Percentiles rank a stretch among this genome's conserved stretches.
These are phyloP conservation scores for Trilocha varians DNA, from an alignment of 2,888 invertebrate genomes.

Conservation along the genomic window DNA sequence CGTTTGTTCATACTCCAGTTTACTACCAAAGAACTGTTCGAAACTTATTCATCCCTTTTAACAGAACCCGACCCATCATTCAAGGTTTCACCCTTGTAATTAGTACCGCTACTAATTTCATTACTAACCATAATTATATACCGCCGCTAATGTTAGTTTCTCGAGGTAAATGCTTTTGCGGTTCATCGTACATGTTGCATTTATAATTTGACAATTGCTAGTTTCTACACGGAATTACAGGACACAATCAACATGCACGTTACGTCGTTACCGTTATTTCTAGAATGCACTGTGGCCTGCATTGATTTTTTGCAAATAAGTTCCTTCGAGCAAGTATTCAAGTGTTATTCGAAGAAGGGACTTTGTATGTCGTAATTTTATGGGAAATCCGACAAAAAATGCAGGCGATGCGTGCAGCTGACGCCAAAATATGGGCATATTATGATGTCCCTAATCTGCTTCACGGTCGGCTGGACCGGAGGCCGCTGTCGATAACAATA, in stretches of 20 bases:
- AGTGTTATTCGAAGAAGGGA: too few species aligned
- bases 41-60: constrained; percentile 55
- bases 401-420: constrained; percentile 65
- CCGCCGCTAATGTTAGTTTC: neutral
- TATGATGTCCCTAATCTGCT: constrained; percentile 72
- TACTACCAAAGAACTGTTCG: constrained; percentile 50
- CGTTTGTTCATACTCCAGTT: constrained; percentile 33
- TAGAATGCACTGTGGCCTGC: too few species aligned
- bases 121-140: constrained; percentile 3
- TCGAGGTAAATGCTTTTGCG: neutral
- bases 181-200: neutral
- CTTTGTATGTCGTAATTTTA: neutral
- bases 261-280: too few species aligned
- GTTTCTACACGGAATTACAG: too few species aligned
- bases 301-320: too few species aligned
- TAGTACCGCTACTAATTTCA: constrained; percentile 42
- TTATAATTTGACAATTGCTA: too few species aligned
- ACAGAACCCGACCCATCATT: constrained; percentile 31
- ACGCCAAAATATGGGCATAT: constrained; percentile 65
- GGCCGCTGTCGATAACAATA: constrained; percentile 68
- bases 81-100: constrained; percentile 51
- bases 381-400: constrained; percentile 14
- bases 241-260: too few species aligned
- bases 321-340: too few species aligned
- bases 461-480: constrained; percentile 56